These are phyloP conservation scores for Agapornis roseicollis DNA, from an alignment of 2,113 vertebrate genomes.

Conservation along the genomic window DNA sequence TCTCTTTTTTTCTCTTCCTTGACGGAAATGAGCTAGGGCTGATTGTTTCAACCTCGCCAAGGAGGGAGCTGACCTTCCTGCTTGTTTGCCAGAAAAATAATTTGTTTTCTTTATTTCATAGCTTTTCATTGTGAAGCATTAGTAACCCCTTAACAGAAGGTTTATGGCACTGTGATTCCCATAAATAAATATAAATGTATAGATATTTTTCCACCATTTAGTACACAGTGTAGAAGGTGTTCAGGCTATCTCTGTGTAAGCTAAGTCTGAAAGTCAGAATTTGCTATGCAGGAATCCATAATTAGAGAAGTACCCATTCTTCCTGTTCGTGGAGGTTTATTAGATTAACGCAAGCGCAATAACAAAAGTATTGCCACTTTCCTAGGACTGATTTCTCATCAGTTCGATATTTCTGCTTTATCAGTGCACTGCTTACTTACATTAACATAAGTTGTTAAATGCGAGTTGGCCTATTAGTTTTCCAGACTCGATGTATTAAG, in stretches of 20 bases:
- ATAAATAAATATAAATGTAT: neutral
- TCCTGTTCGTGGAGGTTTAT: neutral
- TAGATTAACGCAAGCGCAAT: neutral
- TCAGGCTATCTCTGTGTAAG: neutral
- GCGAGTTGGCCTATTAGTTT: neutral
- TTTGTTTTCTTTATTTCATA: conserved; percentile 36
- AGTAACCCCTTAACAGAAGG: neutral
- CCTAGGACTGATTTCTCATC: neutral
- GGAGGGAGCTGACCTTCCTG: conserved; percentile 41
- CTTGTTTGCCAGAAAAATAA: conserved; percentile 34
- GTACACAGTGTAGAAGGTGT: neutral
- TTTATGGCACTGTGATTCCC: neutral
- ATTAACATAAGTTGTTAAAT: neutral
- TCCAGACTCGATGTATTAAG: neutral
- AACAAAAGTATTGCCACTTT: neutral
- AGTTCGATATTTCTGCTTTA: neutral
- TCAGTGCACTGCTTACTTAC: neutral
- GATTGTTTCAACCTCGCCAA: conserved; percentile 14
- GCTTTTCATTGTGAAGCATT: neutral
- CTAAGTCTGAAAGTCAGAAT: neutral
- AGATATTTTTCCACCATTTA: neutral
- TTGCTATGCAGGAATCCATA: neutral
- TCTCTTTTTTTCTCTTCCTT: conserved; percentile 9
- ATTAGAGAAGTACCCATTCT: neutral
- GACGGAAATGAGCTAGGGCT: conserved; percentile 3